These are phyloP conservation scores for Stegodyphus dumicola DNA, from an alignment of 1,140 invertebrate genomes.

Conservation along the genomic window DNA sequence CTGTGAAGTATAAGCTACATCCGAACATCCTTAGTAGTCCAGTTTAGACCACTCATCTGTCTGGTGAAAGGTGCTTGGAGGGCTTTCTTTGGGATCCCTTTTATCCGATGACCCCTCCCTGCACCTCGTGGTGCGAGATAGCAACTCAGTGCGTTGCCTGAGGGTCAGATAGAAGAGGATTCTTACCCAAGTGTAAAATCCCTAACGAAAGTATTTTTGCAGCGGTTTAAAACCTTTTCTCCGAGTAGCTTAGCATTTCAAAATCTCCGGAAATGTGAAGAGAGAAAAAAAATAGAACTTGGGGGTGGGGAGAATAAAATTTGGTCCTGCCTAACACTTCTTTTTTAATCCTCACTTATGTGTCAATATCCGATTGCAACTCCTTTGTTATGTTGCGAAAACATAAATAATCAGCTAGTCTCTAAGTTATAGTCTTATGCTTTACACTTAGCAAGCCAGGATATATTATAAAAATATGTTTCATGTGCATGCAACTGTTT, in stretches of 20 bases:
- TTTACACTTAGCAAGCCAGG: too few species aligned
- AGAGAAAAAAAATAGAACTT: too few species aligned
- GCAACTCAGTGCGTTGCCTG: not conserved
- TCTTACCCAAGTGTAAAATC: slow-evolving; percentile 18
- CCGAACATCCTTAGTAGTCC: not conserved
- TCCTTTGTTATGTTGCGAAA: too few species aligned
- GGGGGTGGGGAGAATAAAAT: too few species aligned
- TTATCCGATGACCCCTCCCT: slow-evolving; percentile 46
- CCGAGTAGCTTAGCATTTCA: slow-evolving; percentile 34
- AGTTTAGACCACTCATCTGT: not conserved
- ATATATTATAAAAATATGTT: too few species aligned
- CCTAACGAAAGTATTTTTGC: slow-evolving; percentile 36
- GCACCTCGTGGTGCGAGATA: not conserved
- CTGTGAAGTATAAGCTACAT: too few species aligned
- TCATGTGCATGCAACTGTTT: too few species aligned
- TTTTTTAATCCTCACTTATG: too few species aligned
- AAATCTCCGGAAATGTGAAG: slow-evolving; percentile 8
- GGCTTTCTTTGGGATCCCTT: slow-evolving; percentile 8
- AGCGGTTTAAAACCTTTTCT: slow-evolving; percentile 48
- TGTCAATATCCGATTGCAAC: too few species aligned
- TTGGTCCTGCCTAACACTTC: too few species aligned
- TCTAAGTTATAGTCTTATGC: too few species aligned
- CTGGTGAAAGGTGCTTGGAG: not conserved
- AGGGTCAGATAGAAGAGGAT: slow-evolving; percentile 18
- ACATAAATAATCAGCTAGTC: too few species aligned